Evolutionary conservation across 2,113 vertebrate species (phyloP).

Genomic region (Bucco capensis): DNA sequence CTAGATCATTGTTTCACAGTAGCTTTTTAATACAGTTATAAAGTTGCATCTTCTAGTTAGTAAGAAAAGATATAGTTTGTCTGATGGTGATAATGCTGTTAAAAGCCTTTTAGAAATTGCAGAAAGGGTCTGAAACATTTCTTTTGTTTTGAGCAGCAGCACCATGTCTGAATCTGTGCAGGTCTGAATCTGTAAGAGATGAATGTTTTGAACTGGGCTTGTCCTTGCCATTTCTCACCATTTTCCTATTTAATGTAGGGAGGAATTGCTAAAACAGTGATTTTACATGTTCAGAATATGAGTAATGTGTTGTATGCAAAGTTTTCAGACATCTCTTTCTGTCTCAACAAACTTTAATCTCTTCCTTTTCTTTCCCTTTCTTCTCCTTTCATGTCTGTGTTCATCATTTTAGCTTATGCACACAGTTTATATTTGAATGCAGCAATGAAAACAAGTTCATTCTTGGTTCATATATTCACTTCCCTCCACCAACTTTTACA

Average conservation of each 20-base stretch:
- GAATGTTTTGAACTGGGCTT: not conserved
- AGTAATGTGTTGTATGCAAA: not conserved
- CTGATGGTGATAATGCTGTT: not conserved
- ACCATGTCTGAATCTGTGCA: not conserved
- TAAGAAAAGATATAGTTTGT: not conserved
- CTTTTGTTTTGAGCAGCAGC: not conserved
- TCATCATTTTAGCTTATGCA: not conserved
- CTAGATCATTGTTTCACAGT: not conserved
- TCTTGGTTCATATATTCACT: not conserved
- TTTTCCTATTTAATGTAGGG: not conserved
- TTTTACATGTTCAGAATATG: not conserved
- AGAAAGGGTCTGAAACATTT: not conserved
- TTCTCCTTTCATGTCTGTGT: not conserved
- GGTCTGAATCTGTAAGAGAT: not conserved
- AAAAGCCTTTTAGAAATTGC: not conserved
- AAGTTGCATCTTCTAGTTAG: slow-evolving; percentile 9
- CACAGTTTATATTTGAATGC: slow-evolving; percentile 3
- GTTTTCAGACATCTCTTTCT: not conserved
- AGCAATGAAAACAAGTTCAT: not conserved
- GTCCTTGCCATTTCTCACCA: not conserved
- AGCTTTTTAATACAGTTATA: slow-evolving; percentile 37
- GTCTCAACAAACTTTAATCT: not conserved
- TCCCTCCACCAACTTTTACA: not conserved
- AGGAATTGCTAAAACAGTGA: not conserved
- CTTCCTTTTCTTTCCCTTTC: not conserved